Evolutionary conservation across 2,113 vertebrate species (phyloP).

Genomic region (Naja naja): DNA sequence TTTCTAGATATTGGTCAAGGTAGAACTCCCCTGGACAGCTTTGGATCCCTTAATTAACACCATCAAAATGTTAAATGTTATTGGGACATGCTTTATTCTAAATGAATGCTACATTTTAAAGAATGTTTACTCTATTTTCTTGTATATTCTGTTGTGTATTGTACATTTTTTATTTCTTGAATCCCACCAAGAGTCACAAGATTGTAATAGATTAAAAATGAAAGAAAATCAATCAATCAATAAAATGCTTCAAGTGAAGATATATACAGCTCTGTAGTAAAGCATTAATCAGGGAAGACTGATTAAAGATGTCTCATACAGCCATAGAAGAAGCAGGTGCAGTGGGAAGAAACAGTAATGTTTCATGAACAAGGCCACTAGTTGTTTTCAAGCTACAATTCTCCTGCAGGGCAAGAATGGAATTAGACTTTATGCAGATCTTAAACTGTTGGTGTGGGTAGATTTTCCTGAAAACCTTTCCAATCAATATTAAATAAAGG

Average conservation of each 20-base stretch:
- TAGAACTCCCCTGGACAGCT: neutral
- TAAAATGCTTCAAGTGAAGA: neutral
- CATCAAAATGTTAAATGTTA: neutral
- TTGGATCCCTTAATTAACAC: neutral
- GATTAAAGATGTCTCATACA: neutral
- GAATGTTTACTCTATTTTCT: neutral
- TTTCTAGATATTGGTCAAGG: neutral
- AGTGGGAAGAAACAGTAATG: neutral
- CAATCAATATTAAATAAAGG: neutral
- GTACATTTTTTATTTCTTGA: neutral
- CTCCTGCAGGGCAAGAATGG: neutral
- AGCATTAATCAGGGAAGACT: neutral
- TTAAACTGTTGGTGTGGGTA: neutral
- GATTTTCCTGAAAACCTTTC: neutral
- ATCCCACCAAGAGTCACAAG: neutral
- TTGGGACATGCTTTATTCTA: neutral
- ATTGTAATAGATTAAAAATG: neutral
- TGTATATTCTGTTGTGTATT: neutral
- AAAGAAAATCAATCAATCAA: neutral
- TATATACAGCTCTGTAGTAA: neutral
- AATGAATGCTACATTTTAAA: neutral
- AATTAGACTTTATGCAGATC: neutral
- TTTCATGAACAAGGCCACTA: neutral
- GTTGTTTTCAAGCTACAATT: neutral
- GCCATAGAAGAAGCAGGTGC: neutral